Evolutionary conservation across 2,113 vertebrate species (phyloP).

Genomic region (Lophochroa leadbeateri): DNA sequence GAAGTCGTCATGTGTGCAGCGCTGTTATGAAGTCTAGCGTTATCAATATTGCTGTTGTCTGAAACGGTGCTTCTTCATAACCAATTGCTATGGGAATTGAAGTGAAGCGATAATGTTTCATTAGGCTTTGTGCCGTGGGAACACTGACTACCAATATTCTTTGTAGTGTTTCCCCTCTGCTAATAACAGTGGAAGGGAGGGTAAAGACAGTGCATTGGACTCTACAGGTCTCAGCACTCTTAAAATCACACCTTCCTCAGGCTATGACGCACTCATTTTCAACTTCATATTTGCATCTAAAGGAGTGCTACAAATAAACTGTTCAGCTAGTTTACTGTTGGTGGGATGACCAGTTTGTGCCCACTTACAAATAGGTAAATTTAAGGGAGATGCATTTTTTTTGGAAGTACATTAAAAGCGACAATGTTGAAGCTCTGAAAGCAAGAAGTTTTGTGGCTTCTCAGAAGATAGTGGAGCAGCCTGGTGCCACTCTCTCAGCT

Average conservation of each 20-base stretch:
- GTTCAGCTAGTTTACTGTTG: background rate
- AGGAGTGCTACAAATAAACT: background rate
- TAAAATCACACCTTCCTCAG: background rate
- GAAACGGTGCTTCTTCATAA: background rate
- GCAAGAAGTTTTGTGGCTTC: background rate
- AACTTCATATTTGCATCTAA: background rate
- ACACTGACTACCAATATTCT: background rate
- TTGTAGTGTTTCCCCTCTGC: background rate
- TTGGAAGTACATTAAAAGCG: background rate
- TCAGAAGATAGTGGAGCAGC: background rate
- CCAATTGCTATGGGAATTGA: background rate
- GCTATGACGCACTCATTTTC: background rate
- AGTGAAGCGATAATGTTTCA: background rate
- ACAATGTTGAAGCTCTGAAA: background rate
- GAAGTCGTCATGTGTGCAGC: accelerated
- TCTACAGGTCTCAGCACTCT: background rate
- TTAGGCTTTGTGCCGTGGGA: background rate
- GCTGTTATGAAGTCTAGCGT: background rate
- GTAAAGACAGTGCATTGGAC: background rate
- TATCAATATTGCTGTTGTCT: background rate
- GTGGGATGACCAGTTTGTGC: background rate
- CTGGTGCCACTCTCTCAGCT: background rate
- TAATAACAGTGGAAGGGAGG: background rate
- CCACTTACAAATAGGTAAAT: background rate
- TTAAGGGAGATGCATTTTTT: background rate